Conservation (phyloP, 2,113 vertebrate species). For the Dasypus novemcinctus region DNA sequence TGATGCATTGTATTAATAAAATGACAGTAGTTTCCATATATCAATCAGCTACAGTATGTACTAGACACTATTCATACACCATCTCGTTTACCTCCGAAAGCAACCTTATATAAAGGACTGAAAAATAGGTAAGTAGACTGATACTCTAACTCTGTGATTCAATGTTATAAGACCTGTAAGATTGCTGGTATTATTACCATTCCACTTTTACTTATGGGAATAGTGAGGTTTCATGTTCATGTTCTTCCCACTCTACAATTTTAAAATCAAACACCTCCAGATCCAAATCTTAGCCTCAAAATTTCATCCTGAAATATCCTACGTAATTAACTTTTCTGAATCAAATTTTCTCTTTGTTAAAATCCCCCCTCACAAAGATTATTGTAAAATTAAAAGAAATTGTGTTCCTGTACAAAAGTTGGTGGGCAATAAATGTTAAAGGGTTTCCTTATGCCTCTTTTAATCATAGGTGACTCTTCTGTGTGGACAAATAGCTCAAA, state of each 20-base stretch:
- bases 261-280: not conserved
- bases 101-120: not conserved
- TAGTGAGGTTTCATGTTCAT: not conserved
- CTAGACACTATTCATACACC: not conserved
- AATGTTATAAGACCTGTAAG: not conserved
- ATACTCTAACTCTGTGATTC: not conserved
- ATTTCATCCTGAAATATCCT: not conserved
- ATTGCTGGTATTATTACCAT: not conserved
- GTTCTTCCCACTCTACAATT: not conserved
- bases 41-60: not conserved
- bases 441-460: not conserved
- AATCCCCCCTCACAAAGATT: not conserved
- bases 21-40: not conserved
- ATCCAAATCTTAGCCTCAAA: not conserved
- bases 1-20: not conserved
- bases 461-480: not conserved
- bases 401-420: not conserved
- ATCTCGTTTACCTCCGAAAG: constrained; percentile 7
- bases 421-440: not conserved
- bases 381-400: not conserved
- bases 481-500: not conserved
- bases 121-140: not conserved
- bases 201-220: not conserved
- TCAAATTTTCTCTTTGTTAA: not conserved
- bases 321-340: not conserved